Percentiles rank a stretch among this genome's conserved stretches.
phyloP scores from a whole-genome alignment of 2,888 invertebrate genomes.

The Halocaridina rubra region DNA sequence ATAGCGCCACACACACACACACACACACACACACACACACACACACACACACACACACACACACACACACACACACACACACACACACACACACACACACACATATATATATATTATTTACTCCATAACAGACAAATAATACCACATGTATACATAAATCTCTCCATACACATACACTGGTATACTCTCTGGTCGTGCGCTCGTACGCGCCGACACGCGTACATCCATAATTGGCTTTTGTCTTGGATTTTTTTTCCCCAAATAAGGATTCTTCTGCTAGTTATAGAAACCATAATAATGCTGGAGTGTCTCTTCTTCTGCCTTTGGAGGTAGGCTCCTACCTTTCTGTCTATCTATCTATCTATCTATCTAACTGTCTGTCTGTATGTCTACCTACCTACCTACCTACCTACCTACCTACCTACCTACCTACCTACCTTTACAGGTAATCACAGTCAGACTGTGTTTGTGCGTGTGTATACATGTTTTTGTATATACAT shows the following conservation, averaged over 20 bases:
- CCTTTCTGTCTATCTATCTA: background rate
- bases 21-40: conserved; percentile 9
- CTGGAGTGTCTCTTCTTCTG: background rate
- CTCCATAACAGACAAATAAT: background rate
- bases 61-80: conserved; percentile 68
- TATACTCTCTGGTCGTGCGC: too few relatives aligned
- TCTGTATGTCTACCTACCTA: background rate
- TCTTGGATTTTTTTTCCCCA: too few relatives aligned
- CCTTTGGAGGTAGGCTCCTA: background rate
- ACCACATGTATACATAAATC: background rate
- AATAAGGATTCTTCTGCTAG: too few relatives aligned
- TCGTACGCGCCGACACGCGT: too few relatives aligned
- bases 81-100: background rate
- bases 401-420: background rate
- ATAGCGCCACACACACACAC: background rate
- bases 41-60: conserved; percentile 24
- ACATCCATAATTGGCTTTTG: too few relatives aligned
- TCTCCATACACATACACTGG: too few relatives aligned
- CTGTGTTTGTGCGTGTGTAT: background rate
- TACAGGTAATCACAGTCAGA: background rate
- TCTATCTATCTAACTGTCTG: background rate
- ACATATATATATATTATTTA: background rate
- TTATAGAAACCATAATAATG: too few relatives aligned
- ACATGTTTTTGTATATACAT: conserved; percentile 1
- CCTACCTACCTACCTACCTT: background rate